Base-by-base conservation (phyloP, 2,113 vertebrate species). In the Sinocyclocheilus anophthalmus region DNA sequence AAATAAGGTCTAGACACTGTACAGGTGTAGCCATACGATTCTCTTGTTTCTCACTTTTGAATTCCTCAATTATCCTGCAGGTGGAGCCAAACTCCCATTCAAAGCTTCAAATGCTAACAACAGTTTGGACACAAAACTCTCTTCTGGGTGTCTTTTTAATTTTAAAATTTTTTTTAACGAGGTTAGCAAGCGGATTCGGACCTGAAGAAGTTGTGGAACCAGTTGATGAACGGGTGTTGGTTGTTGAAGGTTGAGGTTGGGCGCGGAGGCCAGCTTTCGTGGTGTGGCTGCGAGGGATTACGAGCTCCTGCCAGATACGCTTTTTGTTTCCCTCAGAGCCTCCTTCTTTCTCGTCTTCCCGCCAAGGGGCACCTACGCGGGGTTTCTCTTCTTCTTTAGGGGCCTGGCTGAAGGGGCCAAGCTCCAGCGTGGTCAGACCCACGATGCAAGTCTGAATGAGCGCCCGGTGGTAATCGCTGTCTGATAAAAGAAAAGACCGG, bases 141-240 rank as follows among this genome's bases (percentile, higher is more conserved):
- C 9, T 22, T 72, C 10, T 22, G 4, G 69, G 16, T 9, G 6
- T 70, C 33, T 10, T 37, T 20, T n/a, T n/a, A n/a, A n/a, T n/a
- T n/a, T n/a, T n/a, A n/a, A n/a, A n/a, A n/a, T n/a, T n/a, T n/a
- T n/a, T n/a, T n/a, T n/a, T n/a, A n/a, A 37, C 1, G 3, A 37
- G 26, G 7, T 20, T 4, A 37, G 16, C 16, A 42, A n/a, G 48
- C 0, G 16, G 48, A 1, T 30, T 90, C 92, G 91, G 90, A 96
- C 98, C 98, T 98, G 96, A 99, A 99, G 93, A n/a, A n/a, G n/a
- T 99, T 99, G 92, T 99, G 98, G 93, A 99, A 99, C 98, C 98
- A 99, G 94, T 99, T 99, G 95, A 99, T 99, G 93, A 99, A 97
- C n/a, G n/a, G 0, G 98, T 99, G 95, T 98, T 99, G 90, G 97